These are phyloP conservation scores for Aleiodes alternator DNA, from an alignment of 2,888 invertebrate genomes.

Conservation along the genomic window DNA sequence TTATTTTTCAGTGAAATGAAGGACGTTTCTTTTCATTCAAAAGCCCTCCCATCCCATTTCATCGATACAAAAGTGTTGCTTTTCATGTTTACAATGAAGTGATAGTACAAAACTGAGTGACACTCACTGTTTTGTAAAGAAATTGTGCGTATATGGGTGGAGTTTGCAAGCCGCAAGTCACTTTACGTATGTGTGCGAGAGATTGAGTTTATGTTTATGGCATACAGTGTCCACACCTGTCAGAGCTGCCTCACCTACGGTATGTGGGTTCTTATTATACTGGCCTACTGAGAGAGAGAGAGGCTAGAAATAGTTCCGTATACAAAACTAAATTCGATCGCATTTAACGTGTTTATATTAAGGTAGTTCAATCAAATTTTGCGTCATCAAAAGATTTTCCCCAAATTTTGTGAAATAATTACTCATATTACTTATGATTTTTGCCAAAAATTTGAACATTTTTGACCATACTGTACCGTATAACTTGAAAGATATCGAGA, in stretches of 20 bases:
- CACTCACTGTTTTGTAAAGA: constrained; percentile 2
- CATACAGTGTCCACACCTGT: constrained; percentile 39
- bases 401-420: too few species aligned
- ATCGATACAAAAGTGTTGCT: constrained; percentile 19
- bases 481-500: too few species aligned
- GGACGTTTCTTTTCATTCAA: constrained; percentile 17
- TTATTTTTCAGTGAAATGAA: not conserved
- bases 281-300: constrained; percentile 21
- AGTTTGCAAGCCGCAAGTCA: constrained; percentile 17
- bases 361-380: too few species aligned
- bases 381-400: too few species aligned
- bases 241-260: constrained; percentile 34
- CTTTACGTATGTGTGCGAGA: constrained; percentile 25
- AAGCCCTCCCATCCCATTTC: constrained; percentile 6
- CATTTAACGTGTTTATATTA: constrained; percentile 22
- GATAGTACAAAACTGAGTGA: constrained; percentile 34
- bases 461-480: too few species aligned
- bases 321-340: not conserved
- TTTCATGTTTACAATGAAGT: constrained; percentile 7
- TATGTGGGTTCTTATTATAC: constrained; percentile 51
- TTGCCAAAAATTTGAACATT: too few species aligned
- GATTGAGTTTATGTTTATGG: constrained; percentile 34
- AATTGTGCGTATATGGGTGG: not conserved
- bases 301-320: constrained; percentile 33
- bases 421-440: too few species aligned